These are phyloP conservation scores for Eudyptes chrysolophus DNA, from an alignment of 2,113 vertebrate species.

Conservation along the genomic window DNA sequence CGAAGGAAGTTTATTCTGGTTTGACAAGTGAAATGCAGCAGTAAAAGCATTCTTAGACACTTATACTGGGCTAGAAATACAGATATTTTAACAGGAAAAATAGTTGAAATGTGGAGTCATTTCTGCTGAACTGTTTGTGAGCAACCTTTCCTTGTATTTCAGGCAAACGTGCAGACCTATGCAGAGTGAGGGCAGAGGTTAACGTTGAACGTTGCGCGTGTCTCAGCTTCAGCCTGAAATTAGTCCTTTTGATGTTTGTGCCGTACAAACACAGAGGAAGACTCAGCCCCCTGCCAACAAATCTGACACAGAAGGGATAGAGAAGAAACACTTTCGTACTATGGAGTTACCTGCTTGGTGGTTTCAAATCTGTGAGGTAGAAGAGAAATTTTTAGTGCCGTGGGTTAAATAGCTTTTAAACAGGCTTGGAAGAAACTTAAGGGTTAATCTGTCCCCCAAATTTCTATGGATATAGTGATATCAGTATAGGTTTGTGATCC, in stretches of 20 bases:
- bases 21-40: constrained; percentile 17
- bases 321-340: not conserved
- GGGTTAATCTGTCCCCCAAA: not conserved
- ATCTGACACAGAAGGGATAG: not conserved
- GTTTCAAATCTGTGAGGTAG: not conserved
- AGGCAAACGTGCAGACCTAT: not conserved
- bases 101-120: not conserved
- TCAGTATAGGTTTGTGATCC: not conserved
- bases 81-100: not conserved
- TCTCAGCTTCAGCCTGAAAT: not conserved
- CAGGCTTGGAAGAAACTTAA: not conserved
- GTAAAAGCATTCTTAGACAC: constrained; percentile 3
- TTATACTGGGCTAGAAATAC: not conserved
- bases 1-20: constrained; percentile 25
- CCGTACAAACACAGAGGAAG: not conserved
- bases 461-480: not conserved
- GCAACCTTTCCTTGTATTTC: not conserved
- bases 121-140: not conserved
- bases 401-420: not conserved
- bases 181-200: not conserved
- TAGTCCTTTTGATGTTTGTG: not conserved
- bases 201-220: rapidly evolving
- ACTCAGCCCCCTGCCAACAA: not conserved
- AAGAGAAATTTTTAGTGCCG: not conserved
- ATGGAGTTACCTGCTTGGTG: not conserved